Base-by-base conservation (phyloP, 35 echinoderm and acorn worm species). In the Amphiura filiformis region DNA sequence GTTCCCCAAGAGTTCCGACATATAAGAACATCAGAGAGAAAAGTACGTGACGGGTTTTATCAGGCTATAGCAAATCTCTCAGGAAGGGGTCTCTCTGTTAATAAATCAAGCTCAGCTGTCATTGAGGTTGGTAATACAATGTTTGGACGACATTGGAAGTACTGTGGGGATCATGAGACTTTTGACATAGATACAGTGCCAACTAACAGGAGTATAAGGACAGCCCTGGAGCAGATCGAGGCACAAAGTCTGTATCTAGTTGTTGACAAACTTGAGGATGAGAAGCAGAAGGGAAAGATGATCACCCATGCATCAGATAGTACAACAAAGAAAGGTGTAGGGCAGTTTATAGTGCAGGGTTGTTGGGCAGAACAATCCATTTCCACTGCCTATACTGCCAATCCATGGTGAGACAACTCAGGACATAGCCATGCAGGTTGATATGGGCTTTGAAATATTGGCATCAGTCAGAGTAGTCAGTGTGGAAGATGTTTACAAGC, bases 371-470 rank as follows among this genome's bases (percentile, higher is more conserved):
- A n/a, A n/a, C 26, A 77, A 28, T 77, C 75, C 75, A 77, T 77
- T 77, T n/a, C 75, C 75, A 9, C 75, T 77, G 26, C 75, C 75
- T n/a, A 28, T 77, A 9, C 34, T 77, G 75, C 75, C 75, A 77
- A 77, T 77, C 26, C 75, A 77, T 77, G 75, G 75, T 9, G 75
- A 77, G 34, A 77, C 5, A 77, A 77, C 75, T 77, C 75, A 77
- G n/a, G 75, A 77, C 26, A 77, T 77, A 77, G 75, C 75, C 4
- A 77, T 77, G 75, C 75, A 77, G 75, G n/a, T 77, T 4, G 75
- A 77, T 35, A 77, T 77, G 75, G 75, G 75, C 12, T 77, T 77
- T 77, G 34, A 77, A 77, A 77, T 77, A 77, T 35, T 77, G 75
- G 75, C 75, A 77, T 77, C 75, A 31, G 75, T 77, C 75, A 77